These are phyloP conservation scores for Netelia virgata DNA, from an alignment of 2,888 invertebrate species.

Conservation along the genomic window DNA sequence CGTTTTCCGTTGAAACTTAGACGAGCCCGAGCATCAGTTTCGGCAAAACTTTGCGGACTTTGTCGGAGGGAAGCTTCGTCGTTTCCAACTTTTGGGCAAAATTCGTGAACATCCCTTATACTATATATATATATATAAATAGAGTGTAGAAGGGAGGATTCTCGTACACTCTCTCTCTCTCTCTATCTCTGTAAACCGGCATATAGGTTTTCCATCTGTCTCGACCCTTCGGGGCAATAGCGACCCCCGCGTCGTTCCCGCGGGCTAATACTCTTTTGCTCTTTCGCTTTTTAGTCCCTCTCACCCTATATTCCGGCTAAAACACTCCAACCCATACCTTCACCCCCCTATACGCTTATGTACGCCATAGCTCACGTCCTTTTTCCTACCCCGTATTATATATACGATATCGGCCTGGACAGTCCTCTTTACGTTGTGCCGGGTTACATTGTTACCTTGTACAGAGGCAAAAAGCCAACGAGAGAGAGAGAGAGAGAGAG, in stretches of 20 bases:
- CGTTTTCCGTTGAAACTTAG: no score
- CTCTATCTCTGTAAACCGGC: background rate
- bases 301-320: constrained; percentile 31
- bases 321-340: constrained; percentile 15
- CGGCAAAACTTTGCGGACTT: no score
- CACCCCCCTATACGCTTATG: background rate
- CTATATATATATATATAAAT: no score
- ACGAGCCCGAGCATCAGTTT: no score
- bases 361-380: constrained; percentile 31
- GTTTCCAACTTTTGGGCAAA: no score
- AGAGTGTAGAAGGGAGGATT: no score
- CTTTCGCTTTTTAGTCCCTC: constrained; percentile 65
- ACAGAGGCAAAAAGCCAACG: constrained; percentile 12
- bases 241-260: constrained; percentile 36
- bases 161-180: background rate
- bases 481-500: constrained; percentile 24
- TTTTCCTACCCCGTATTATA: constrained; percentile 50
- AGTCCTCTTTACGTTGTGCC: constrained; percentile 26
- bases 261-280: constrained; percentile 63
- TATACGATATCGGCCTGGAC: constrained; percentile 43
- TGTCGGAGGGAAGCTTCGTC: no score
- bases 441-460: constrained; percentile 28
- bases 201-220: constrained; percentile 46
- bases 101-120: no score
- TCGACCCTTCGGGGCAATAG: constrained; percentile 43